Evolutionary conservation across 2,888 invertebrate species (phyloP), one percentile per base, ranked within the genome.

Genomic region (Prionchulus punctatus): DNA sequence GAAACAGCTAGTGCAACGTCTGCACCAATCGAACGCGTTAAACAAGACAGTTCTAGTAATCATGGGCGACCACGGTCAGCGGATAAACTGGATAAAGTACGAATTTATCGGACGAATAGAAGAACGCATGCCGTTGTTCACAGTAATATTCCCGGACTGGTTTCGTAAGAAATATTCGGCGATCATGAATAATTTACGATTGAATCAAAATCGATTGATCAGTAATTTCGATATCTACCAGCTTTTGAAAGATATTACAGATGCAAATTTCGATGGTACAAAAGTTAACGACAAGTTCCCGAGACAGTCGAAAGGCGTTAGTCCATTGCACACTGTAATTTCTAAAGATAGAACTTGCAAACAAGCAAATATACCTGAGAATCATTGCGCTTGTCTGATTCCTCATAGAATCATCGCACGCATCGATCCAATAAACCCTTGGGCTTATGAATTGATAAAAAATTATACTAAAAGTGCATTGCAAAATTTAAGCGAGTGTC

Each of bases 101-200:
- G 70, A 71, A 0, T 68, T 65, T 55, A 86, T 89, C 30, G 76
- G 75, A 0, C 69, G 72, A 67, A 77, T 90, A 67, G 91, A 92
- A 72, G 90, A 88, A 69, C 80, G 89, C 49, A 77, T 89, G 56
- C 91, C 92, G 0, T 81, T 88, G 61, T 76, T 87, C 31, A 82
- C 82, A 63, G 72, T 86, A 1, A 71, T 81, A 2, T 71, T 87
- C 58, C 91, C 91, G 0, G 70, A 76, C 18, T 82, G 82, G 77
- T 85, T 88, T 72, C 76, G 73, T 60, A 68, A 76, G 18, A 76
- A 76, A 55, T 84, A 82, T 70, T 77, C 79, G 1, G 60, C 73
- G 2, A 81, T 84, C 0, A 77, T 80, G 61, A 67, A 73, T 1
- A 85, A 84, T 72, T 71, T 90, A 49, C 75, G 75, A 58, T 69